Conservation (phyloP, 1,140 invertebrate species). For the Megathymus violae region DNA sequence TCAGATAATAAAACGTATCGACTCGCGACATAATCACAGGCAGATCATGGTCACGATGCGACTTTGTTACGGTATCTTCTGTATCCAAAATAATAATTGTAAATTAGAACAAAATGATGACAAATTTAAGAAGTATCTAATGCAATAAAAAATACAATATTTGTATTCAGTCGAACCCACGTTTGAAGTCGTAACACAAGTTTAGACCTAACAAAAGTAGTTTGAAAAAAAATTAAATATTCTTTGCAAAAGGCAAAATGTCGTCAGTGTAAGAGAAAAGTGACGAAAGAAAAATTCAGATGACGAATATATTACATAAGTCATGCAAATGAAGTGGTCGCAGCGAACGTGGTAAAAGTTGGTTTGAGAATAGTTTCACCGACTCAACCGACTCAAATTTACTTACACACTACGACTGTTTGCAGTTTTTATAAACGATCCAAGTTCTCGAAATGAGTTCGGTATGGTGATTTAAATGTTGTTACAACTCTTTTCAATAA, state of each 20-base stretch:
- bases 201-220: background rate
- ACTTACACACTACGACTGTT: constrained; percentile 14
- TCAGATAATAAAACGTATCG: too few relatives aligned
- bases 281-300: constrained; percentile 1
- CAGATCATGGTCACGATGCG: too few relatives aligned
- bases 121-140: too few relatives aligned
- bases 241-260: background rate
- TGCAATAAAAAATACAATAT: background rate
- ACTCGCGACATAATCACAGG: too few relatives aligned
- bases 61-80: too few relatives aligned
- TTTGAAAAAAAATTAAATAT: background rate
- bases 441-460: constrained; percentile 16
- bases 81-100: too few relatives aligned
- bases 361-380: constrained; percentile 15
- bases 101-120: too few relatives aligned
- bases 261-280: constrained; percentile 1
- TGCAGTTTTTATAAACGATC: constrained; percentile 20
- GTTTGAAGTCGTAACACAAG: background rate
- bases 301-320: constrained; percentile 20
- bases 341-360: constrained; percentile 6
- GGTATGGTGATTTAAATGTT: background rate
- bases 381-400: constrained; percentile 18
- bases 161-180: background rate
- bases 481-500: background rate
- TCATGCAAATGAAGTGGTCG: constrained; percentile 14